Base-by-base conservation (phyloP, 1,140 invertebrate species). In the Trinorchestia longiramus region DNA sequence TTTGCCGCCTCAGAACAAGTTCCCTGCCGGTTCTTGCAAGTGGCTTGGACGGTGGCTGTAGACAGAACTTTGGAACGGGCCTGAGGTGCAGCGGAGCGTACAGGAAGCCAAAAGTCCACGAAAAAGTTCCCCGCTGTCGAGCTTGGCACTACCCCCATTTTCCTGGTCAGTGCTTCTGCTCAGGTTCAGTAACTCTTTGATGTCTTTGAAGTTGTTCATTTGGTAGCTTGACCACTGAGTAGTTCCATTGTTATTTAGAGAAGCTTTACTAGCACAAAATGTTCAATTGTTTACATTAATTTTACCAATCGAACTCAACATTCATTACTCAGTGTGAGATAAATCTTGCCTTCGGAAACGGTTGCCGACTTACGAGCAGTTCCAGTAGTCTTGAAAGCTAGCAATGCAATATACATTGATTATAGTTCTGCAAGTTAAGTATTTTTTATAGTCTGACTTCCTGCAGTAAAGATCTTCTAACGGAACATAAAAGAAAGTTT, bases 121-220 rank as follows among this genome's bases (percentile, higher is more conserved):
- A 42, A 91, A 91, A 91, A 42, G 11, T 42, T 41, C 41, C 43
- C 3, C 19, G 88, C 41, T 43, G 88, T 3, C 41, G 11, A 91
- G 43, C 88, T 91, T 91, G 11, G 88, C 41, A 8, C 41, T 11
- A 44, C 88, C 41, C 28, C 28, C 43, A 91, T 91, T 91, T 91
- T 91, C 88, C 43, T 91, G 88, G 88, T 91, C 88, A 91, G 88
- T 91, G 88, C 4, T 91, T 91, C 88, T 91, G 88, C 11, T 3
- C 41, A 8, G 88, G 88, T 23, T 91, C 88, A 91, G 88, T 42
- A 44, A 42, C 41, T 91, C 88, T 42, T 42, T 11, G 88, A 77
- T 77, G 62, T 23, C 62, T 15, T 19, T 77, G 62, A 77, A 77
- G 62, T 15, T 77, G 62, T 77, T 77, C 62, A 77, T 77, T 77